Evolutionary conservation across 2,113 vertebrate species (phyloP), one percentile per base, ranked within the genome.

Genomic region (Poecilia latipinna): DNA sequence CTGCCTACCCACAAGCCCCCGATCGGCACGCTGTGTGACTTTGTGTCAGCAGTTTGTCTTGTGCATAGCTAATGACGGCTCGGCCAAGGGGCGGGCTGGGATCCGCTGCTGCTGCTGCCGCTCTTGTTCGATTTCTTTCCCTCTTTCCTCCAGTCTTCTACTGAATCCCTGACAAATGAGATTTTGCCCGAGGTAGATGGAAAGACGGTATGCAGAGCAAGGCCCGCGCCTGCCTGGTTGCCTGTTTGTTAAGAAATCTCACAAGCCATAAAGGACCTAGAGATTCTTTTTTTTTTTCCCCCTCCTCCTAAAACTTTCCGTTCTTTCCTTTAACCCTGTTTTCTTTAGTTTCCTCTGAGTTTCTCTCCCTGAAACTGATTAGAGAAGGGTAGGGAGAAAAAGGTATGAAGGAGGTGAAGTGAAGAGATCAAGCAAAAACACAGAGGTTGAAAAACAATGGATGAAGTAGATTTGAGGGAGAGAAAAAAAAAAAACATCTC

Each of bases 11-110:
- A 91, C 84, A 87, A 92, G 82, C 82, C 90, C 77, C 87, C 74
- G 86, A 88, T 82, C 68, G 78, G 72, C 80, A 82, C 32, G 93
- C 90, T 81, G 90, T 86, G 91, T 94, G 90, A 94, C 95, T 95
- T 94, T 90, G 94, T 95, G 95, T 96, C 95, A 96, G 95, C 96
- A 95, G 93, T 96, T 96, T 96, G 94, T 95, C 94, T 96, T 94
- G 93, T 95, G 95, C 95, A 96, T 96, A 93, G 94, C 93, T 96
- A 96, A 97, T 95, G 94, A 91, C 82, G 90, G 82, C 54, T 39
- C 65, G 79, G 68, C 65, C 24, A 86, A 39, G 88, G 91, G 79
- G 70, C n/a, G 71, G 75, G 80, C 83, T 69, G 1, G 10, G 57
- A 63, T 75, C 87, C 44, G 70, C 85, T 60, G 67, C 85, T 24